Evolutionary conservation across 2,113 vertebrate species (phyloP).

Genomic region (Silurus meridionalis): DNA sequence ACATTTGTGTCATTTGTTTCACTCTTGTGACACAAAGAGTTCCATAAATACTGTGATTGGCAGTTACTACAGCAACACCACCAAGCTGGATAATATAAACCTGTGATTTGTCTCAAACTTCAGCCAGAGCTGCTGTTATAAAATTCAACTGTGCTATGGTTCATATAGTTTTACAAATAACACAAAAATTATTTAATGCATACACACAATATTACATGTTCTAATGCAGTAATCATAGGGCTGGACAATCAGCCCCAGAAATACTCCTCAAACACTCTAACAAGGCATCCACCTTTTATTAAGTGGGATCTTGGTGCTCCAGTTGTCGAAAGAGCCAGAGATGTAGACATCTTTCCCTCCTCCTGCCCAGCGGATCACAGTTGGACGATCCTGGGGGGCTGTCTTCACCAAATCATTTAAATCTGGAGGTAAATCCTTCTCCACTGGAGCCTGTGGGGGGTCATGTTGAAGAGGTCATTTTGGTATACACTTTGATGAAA

Average conservation of each 20-base stretch:
- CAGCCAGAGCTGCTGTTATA: no score
- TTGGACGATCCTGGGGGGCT: constrained; percentile 86
- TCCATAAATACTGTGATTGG: not conserved
- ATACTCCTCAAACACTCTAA: not conserved
- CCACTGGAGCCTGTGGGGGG: constrained; percentile 75
- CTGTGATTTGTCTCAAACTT: not conserved
- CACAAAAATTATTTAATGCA: not conserved
- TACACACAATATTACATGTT: not conserved
- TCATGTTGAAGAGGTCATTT: not conserved
- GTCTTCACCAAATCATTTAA: constrained; percentile 85
- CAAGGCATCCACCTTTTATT: constrained; percentile 84
- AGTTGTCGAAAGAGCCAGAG: constrained; percentile 95
- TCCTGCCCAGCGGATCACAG: constrained; percentile 94
- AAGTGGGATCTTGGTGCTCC: constrained; percentile 92
- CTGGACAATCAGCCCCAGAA: not conserved
- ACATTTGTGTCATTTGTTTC: no score
- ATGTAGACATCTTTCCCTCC: constrained; percentile 96
- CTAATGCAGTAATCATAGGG: not conserved
- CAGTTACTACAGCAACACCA: not conserved
- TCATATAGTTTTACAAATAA: no score
- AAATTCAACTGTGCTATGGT: no score
- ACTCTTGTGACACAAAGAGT: no score
- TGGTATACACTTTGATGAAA: not conserved
- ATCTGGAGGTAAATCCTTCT: constrained; percentile 88
- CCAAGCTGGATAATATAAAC: not conserved